phyloP scores from a whole-genome alignment of 2,113 vertebrate species.

The Amazona vittata region DNA sequence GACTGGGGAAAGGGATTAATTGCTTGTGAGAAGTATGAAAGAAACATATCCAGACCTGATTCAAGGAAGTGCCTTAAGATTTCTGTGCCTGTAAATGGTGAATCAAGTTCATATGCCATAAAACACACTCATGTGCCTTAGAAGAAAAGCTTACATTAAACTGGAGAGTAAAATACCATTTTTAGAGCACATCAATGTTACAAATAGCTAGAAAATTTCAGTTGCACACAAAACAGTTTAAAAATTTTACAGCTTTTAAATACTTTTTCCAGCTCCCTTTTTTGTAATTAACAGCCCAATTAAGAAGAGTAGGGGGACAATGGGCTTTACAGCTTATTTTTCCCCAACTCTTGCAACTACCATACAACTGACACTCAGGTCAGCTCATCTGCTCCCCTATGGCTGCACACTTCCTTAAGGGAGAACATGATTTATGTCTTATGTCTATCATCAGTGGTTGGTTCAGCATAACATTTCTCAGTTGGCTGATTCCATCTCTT shows the following conservation, averaged over 20 bases:
- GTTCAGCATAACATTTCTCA: neutral
- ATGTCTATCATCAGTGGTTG: neutral
- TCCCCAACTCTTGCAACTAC: neutral
- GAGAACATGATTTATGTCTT: neutral
- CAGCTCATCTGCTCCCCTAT: neutral
- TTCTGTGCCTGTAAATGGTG: neutral
- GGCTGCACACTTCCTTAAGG: neutral
- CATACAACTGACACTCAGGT: neutral
- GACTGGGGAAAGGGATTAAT: neutral
- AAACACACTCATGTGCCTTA: neutral
- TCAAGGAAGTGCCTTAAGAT: neutral
- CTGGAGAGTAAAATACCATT: neutral
- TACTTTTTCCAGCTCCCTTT: neutral
- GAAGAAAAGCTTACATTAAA: neutral
- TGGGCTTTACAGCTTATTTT: neutral
- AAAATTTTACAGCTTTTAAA: neutral
- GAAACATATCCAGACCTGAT: neutral
- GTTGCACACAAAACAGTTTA: neutral
- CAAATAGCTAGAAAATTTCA: neutral
- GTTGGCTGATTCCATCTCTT: neutral
- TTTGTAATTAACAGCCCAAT: neutral
- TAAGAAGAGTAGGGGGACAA: neutral
- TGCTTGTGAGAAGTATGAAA: neutral
- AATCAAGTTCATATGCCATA: neutral
- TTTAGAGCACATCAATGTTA: neutral